Evolutionary conservation across 2,888 invertebrate genomes (phyloP), one percentile per base, ranked within the genome.

Genomic region (Listrodromus nycthemerus): DNA sequence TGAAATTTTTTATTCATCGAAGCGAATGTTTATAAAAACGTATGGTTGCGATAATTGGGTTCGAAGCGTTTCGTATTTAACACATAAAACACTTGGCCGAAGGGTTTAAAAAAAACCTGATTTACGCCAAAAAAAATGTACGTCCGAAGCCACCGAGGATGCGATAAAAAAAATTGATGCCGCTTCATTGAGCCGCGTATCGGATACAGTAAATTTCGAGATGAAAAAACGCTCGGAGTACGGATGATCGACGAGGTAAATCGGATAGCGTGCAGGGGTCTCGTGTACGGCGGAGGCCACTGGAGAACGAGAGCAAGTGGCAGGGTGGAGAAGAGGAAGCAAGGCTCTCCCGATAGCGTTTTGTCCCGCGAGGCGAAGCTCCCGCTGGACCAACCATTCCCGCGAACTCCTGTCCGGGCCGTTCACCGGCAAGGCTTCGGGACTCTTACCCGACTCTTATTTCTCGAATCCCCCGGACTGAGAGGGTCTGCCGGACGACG

Each of bases 291-390:
- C 10, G 45, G 48, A 30, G 74, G 55, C 41, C 61, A 61, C 77
- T 81, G 80, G 33, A 67, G 71, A 41, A 70, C 71, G 70, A 30
- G 66, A 70, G 77, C 65, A 69, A 63, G 80, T 82, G 80, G 70
- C 66, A 37, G 41, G 69, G 61, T 33, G 50, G 67, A 75, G 58
- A 73, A 73, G 61, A 61, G 30, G 67, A 75, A 63, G 71, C 55
- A 75, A 61, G 79, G 81, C 85, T 87, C 88, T 85, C 85, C 81
- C 58, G 80, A 73, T 80, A 77, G 73, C 55, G 74, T 70, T 78
- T 24, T 50, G 58, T 84, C 74, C 74, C 81, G 55, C 48, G 81
- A 70, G 69, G 77, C 55, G 58, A 61, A 74, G 41, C 33, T 81
- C 74, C 74, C 74, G 19, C 52, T 27, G 52, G 82, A 67, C 75